These are phyloP conservation scores for Jordanella pulchra DNA, from an alignment of 2,797 vertebrate genomes.

Conservation along the genomic window DNA sequence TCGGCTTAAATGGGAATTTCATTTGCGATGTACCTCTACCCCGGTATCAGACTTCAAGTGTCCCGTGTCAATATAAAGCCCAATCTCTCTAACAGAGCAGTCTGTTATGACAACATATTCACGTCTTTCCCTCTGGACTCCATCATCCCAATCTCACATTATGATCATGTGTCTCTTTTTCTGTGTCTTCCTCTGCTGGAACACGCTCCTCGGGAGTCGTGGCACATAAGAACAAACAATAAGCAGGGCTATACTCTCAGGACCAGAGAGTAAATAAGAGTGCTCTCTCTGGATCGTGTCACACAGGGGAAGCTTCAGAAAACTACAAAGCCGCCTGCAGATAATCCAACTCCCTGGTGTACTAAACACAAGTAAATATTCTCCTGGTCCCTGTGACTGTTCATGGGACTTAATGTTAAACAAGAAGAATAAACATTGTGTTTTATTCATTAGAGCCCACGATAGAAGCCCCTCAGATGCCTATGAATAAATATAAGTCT, in stretches of 20 bases:
- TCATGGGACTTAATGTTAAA: constrained; percentile 78
- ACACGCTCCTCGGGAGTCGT: constrained; percentile 61
- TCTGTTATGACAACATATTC: constrained; percentile 30
- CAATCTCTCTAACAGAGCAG: not conserved
- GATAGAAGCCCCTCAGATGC: constrained; percentile 75
- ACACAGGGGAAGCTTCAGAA: constrained; percentile 74
- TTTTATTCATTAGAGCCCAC: constrained; percentile 83
- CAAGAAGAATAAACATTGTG: constrained; percentile 81
- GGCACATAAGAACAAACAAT: constrained; percentile 79
- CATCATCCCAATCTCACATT: constrained; percentile 31
- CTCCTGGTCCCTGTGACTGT: constrained; percentile 78
- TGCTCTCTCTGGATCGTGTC: constrained; percentile 75
- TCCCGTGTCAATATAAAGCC: constrained; percentile 10
- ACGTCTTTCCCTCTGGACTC: constrained; percentile 31
- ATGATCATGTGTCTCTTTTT: constrained; percentile 33
- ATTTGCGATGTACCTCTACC: constrained; percentile 20
- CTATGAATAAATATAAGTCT: constrained; percentile 77
- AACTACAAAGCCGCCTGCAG: constrained; percentile 82
- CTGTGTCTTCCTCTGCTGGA: constrained; percentile 43
- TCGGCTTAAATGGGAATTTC: constrained; percentile 77
- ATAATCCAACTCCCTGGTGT: constrained; percentile 76
- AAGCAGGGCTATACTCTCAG: constrained; percentile 72
- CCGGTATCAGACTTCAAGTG: not conserved
- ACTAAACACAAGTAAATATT: constrained; percentile 78
- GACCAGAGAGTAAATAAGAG: constrained; percentile 76